Conservation (phyloP, 1,140 invertebrate genomes). For the Eciton burchellii region DNA sequence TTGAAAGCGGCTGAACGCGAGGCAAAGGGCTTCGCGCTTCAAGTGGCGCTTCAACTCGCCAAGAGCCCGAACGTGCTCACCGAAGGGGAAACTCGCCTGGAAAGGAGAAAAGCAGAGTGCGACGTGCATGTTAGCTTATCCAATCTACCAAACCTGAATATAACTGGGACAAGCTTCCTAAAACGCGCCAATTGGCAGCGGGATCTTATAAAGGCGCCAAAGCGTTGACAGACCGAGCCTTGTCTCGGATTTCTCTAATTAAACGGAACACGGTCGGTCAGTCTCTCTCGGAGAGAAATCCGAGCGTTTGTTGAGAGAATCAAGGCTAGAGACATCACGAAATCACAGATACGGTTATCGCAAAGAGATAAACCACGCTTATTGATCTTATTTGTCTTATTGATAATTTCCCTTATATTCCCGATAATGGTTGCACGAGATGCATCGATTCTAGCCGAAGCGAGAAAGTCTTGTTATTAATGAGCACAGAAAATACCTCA, state of each 20-base stretch:
- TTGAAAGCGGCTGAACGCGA: conserved; percentile 44
- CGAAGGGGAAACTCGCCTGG: conserved; percentile 39
- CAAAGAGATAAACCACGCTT: conserved; percentile 7
- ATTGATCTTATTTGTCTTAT: not conserved
- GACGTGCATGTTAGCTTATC: conserved; percentile 41
- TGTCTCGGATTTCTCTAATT: conserved; percentile 23
- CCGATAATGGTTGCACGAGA: conserved; percentile 40
- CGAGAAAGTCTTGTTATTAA: conserved; percentile 55
- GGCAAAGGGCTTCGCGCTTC: conserved; percentile 44
- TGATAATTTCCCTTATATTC: conserved; percentile 42
- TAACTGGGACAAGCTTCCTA: not conserved
- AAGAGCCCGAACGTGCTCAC: conserved; percentile 28
- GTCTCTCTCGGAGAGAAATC: conserved; percentile 30
- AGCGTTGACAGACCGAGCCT: not conserved
- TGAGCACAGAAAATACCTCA: conserved; percentile 13
- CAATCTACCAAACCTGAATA: conserved; percentile 56
- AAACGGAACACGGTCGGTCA: conserved; percentile 19
- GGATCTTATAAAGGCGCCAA: too few species aligned
- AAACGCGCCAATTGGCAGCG: not conserved
- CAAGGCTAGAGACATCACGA: conserved; percentile 23
- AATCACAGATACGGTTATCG: conserved; percentile 16
- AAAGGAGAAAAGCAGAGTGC: conserved; percentile 37
- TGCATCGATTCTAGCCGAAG: conserved; percentile 43
- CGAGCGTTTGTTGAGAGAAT: conserved; percentile 5
- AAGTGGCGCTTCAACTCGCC: not conserved